Conservation (phyloP, 2,113 vertebrate species). For the Rallus limicola region DNA sequence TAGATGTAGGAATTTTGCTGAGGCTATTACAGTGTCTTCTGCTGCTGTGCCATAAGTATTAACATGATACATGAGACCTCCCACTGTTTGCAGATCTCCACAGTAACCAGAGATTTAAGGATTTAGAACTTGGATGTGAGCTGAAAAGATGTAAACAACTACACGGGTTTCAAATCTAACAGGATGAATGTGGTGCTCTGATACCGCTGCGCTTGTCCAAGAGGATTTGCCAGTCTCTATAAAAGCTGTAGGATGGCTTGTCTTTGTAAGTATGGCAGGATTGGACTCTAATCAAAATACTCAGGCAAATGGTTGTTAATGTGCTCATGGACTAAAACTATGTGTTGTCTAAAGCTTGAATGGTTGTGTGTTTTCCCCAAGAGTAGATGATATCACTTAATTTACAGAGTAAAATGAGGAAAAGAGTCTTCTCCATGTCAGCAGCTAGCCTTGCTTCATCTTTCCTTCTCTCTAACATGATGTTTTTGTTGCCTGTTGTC, state of each 20-base stretch:
- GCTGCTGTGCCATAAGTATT: slow-evolving; percentile 13
- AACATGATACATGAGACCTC: not conserved
- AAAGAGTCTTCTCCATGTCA: not conserved
- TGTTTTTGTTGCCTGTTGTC: not conserved
- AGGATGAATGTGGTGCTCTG: not conserved
- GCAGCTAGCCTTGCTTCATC: not conserved
- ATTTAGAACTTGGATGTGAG: not conserved
- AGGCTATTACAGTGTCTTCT: not conserved
- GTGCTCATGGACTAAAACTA: not conserved
- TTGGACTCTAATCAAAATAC: not conserved
- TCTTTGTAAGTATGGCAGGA: not conserved
- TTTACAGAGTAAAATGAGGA: not conserved
- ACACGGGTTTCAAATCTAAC: not conserved
- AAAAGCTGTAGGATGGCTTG: not conserved
- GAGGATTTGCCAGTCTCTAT: not conserved
- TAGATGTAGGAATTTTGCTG: slow-evolving; percentile 7
- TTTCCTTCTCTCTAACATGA: not conserved
- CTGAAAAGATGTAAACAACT: not conserved
- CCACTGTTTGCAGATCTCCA: not conserved
- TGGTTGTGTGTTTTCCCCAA: not conserved
- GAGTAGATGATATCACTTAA: not conserved
- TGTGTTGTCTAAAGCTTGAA: not conserved
- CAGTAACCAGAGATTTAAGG: not conserved
- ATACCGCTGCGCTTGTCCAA: not conserved
- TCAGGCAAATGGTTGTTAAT: not conserved